Evolutionary conservation across 2,113 vertebrate genomes (phyloP), one percentile per base, ranked within the genome.

Genomic region (Fregetta grallaria): DNA sequence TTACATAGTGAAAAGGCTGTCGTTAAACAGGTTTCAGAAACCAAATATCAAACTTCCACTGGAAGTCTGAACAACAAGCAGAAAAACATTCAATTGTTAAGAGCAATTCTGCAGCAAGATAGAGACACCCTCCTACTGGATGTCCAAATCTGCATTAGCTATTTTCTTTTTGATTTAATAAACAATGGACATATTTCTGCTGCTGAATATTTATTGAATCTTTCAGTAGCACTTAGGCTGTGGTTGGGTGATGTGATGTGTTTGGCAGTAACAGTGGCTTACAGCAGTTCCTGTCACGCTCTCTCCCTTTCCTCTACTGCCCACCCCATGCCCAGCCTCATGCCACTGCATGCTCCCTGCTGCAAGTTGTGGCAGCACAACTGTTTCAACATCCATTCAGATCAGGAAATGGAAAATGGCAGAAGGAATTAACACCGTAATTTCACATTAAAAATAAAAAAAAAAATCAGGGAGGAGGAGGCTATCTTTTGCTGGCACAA

Each of bases 361-460:
- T 95, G 74, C 96, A 94, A 93, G 93, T 30, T 79, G 62, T 36
- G 77, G 81, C 96, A 96, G 81, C 79, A n/a, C 66, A 79, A 49
- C 34, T 82, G 85, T 96, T 97, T 96, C 91, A 90, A 96, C 90
- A 97, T 58, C 62, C 61, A 75, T 62, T 87, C 65, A 93, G 66
- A 90, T 40, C 84, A 94, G 93, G 84, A 96, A 95, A 95, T 44
- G 5, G 15, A 91, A 87, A 78, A 68, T n/a, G 49, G 83, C 77
- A 94, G 70, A 42, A 94, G 62, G 62, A 91, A 96, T 85, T 72
- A 92, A 91, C 62, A 82, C 42, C 17, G 59, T 70, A 38, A 73
- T 59, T 92, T 74, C 61, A 77, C 23, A 63, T 20, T 4, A 34
- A 42, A 3, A n/a, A 42, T 3, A n/a, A 44, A 27, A n/a, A 30